Conservation (phyloP, 1,140 invertebrate species). For the Drosophila nasuta region DNA sequence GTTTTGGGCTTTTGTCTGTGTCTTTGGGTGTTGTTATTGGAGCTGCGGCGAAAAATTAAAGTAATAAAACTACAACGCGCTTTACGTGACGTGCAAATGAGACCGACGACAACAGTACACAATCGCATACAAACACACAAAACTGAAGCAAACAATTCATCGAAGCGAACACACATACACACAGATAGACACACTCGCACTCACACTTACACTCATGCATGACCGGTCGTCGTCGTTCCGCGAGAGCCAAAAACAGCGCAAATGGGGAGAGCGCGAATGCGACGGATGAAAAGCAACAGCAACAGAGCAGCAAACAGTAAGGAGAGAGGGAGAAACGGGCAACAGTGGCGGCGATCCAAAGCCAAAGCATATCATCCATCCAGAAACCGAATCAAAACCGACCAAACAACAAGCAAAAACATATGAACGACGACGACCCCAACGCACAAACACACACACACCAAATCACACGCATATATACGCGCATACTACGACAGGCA, state of each 20-base stretch:
- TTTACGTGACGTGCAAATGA: slow-evolving; percentile 76
- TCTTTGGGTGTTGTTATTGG: slow-evolving; percentile 20
- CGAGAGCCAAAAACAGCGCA: slow-evolving; percentile 43
- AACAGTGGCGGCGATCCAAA: slow-evolving; percentile 43
- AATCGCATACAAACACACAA: slow-evolving; percentile 31
- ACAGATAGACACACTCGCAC: slow-evolving; percentile 10
- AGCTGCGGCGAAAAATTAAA: slow-evolving; percentile 74
- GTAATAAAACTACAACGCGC: slow-evolving; percentile 65
- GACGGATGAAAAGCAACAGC: slow-evolving; percentile 45
- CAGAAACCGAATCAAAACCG: slow-evolving; percentile 82
- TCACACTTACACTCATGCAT: slow-evolving; percentile 34
- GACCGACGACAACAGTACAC: slow-evolving; percentile 33
- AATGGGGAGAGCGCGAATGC: slow-evolving; percentile 39
- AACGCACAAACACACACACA: slow-evolving; percentile 64
- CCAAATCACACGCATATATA: slow-evolving; percentile 1
- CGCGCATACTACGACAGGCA: slow-evolving; percentile 32
- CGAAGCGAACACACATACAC: slow-evolving; percentile 39
- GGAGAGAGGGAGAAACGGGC: slow-evolving; percentile 44
- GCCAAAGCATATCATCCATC: slow-evolving; percentile 80
- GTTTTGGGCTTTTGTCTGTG: slow-evolving; percentile 40
- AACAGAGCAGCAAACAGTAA: slow-evolving; percentile 14
- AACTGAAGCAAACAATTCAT: slow-evolving; percentile 59
- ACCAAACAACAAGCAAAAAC: slow-evolving; percentile 78
- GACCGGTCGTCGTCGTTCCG: slow-evolving; percentile 42
- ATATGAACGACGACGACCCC: slow-evolving; percentile 78